Conservation (phyloP, 1,140 invertebrate species). For the Anadara kagoshimensis region DNA sequence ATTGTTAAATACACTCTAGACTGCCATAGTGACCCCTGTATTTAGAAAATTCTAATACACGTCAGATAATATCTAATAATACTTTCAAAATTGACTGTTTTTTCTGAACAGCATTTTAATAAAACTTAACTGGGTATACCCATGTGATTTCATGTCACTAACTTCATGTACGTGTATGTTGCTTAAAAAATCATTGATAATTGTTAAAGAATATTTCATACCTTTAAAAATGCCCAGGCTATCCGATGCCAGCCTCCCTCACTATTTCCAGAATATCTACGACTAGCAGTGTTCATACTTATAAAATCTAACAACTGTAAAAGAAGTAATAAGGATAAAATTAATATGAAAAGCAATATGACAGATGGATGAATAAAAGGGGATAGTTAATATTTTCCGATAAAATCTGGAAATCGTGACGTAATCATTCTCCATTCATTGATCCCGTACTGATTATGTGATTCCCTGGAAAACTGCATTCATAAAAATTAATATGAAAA, state of each 20-base stretch:
- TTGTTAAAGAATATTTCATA: conserved; percentile 37
- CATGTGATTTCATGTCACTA: background rate
- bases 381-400: too few species aligned
- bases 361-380: too few species aligned
- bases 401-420: too few species aligned
- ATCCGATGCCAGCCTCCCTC: conserved; percentile 79
- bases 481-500: too few species aligned
- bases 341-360: too few species aligned
- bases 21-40: too few species aligned
- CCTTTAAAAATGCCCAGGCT: conserved; percentile 82
- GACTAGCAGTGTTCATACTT: conserved; percentile 67
- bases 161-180: background rate
- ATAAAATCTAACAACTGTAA: conserved; percentile 71
- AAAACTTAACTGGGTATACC: background rate
- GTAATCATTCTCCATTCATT: too few species aligned
- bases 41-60: too few species aligned
- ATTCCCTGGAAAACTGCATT: too few species aligned
- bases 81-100: background rate
- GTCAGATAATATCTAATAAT: too few species aligned
- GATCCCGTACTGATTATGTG: too few species aligned
- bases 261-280: conserved; percentile 39
- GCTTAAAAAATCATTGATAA: background rate
- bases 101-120: background rate
- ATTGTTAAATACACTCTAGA: too few species aligned
- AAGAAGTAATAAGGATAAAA: conserved; percentile 1